A percentile compares a stretch with the other conserved stretches of the same genome.
Evolutionary conservation across 2,113 vertebrate genomes (phyloP).

Genomic region (Eolophus roseicapilla): DNA sequence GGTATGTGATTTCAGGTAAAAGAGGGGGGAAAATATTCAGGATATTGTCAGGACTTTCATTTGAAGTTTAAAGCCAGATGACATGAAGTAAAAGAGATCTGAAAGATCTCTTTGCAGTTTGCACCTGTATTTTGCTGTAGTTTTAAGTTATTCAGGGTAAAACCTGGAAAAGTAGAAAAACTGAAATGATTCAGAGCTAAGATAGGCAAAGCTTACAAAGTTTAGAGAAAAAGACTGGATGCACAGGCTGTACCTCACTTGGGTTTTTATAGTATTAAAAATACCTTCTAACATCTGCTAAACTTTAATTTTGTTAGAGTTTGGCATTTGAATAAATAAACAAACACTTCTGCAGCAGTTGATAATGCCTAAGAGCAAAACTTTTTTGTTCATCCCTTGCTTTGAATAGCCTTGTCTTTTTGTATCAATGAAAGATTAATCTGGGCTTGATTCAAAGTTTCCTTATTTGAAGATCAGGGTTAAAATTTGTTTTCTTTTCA

Average conservation of each 20-base stretch:
- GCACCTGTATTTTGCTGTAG: neutral
- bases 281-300: neutral
- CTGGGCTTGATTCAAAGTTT: neutral
- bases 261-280: neutral
- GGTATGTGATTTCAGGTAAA: neutral
- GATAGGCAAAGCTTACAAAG: neutral
- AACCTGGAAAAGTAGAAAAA: neutral
- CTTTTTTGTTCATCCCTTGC: neutral
- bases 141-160: neutral
- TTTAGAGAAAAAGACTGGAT: neutral
- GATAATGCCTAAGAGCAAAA: neutral
- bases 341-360: neutral
- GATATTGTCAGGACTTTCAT: neutral
- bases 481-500: neutral
- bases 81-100: neutral
- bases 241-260: neutral
- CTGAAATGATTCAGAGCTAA: neutral
- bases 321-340: neutral
- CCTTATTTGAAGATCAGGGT: slow-evolving; percentile 10
- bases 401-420: neutral
- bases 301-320: neutral
- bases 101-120: neutral
- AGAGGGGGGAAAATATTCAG: neutral
- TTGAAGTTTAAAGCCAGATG: neutral
- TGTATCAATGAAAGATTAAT: neutral